Conservation (phyloP, 2,797 vertebrate genomes). For the Diplodus sargus region DNA sequence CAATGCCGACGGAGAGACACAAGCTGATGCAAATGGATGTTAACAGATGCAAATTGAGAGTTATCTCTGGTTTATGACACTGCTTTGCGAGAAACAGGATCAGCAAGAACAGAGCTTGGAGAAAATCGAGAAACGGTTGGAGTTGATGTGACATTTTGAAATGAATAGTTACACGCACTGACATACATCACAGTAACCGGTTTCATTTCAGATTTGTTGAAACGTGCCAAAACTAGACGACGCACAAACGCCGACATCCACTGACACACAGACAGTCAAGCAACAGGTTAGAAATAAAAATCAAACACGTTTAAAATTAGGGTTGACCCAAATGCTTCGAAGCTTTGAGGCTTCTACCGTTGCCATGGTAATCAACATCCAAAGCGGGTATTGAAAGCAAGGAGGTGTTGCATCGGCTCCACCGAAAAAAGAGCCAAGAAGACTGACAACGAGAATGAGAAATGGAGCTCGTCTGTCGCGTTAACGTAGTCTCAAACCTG, state of each 20-base stretch:
- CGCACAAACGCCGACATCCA: background rate
- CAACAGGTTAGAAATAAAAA: no score
- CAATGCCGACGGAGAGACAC: slow-evolving; percentile 11
- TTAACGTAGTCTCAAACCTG: no score
- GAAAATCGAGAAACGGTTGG: background rate
- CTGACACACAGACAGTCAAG: background rate
- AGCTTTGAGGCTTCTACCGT: no score
- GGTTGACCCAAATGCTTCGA: no score
- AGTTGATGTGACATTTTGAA: background rate
- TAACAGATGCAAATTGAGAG: slow-evolving; percentile 22
- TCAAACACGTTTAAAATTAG: no score
- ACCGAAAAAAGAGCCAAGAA: no score
- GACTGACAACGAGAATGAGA: no score
- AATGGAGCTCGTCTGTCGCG: no score
- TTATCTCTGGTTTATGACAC: background rate
- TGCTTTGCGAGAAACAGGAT: background rate
- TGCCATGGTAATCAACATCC: no score
- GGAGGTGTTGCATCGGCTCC: no score
- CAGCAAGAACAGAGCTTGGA: background rate
- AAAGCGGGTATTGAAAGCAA: no score
- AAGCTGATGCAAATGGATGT: slow-evolving; percentile 47
- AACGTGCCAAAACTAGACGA: background rate
- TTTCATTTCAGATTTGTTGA: background rate
- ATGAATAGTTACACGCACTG: background rate
- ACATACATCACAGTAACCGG: background rate